Evolutionary conservation across 1,140 invertebrate species (phyloP).

Genomic region (Apis florea): DNA sequence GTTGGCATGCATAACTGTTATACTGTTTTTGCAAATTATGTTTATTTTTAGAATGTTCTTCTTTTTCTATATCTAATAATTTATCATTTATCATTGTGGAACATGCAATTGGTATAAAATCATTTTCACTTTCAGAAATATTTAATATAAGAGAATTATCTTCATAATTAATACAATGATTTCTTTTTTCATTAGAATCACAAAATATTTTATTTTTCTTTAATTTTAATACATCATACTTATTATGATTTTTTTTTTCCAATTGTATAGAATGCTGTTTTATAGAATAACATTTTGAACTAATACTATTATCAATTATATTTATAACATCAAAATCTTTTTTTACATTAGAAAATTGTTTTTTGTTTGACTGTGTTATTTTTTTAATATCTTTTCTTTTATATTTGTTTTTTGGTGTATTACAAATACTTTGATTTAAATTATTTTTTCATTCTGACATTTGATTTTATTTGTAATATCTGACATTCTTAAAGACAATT

Average conservation of each 20-base stretch:
- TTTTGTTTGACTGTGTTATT: conserved; percentile 21
- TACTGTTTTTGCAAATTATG: background rate
- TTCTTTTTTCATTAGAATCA: too few species aligned
- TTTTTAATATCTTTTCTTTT: background rate
- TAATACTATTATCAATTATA: background rate
- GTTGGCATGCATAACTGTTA: background rate
- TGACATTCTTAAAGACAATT: background rate
- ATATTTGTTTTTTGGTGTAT: background rate
- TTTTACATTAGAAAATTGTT: conserved; percentile 48
- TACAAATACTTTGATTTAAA: background rate
- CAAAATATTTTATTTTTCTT: too few species aligned
- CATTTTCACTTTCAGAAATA: conserved; percentile 29
- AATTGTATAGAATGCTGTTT: too few species aligned
- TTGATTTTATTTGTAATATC: background rate
- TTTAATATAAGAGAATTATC: background rate
- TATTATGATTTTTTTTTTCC: background rate
- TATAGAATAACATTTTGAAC: background rate
- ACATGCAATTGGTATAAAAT: conserved; percentile 56
- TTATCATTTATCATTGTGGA: conserved; percentile 66
- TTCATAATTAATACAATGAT: background rate
- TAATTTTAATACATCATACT: too few species aligned
- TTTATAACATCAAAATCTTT: background rate
- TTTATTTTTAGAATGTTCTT: background rate
- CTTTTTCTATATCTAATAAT: background rate
- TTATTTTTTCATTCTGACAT: background rate